Evolutionary conservation across 2,888 invertebrate genomes (phyloP).

Genomic region (Pseudococcus jackbeardsleyi): DNA sequence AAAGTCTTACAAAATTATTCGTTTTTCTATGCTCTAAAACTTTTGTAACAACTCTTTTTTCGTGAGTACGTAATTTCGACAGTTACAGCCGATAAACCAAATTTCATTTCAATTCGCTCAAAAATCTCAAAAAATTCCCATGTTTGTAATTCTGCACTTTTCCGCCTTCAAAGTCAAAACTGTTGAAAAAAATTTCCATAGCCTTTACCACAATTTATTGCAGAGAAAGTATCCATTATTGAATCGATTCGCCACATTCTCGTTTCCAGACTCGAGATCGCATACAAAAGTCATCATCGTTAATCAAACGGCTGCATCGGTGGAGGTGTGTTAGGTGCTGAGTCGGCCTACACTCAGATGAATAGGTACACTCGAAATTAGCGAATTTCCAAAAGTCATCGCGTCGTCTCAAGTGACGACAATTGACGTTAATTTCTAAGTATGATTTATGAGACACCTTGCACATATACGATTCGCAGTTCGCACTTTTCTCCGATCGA

Average conservation of each 20-base stretch:
- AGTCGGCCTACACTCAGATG: neutral
- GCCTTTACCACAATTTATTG: neutral
- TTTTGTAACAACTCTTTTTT: too few relatives aligned
- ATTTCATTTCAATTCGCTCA: too few relatives aligned
- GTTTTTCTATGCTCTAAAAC: too few relatives aligned
- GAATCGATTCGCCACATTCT: slow-evolving; percentile 1
- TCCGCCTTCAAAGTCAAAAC: too few relatives aligned
- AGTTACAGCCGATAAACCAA: too few relatives aligned
- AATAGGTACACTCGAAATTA: neutral
- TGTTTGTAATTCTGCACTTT: too few relatives aligned
- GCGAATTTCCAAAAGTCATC: slow-evolving; percentile 21
- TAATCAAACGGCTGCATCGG: neutral
- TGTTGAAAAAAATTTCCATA: neutral
- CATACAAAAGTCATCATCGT: slow-evolving; percentile 43
- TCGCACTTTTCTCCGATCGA: neutral
- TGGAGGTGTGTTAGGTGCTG: neutral
- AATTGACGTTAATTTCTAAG: slow-evolving; percentile 10
- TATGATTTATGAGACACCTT: slow-evolving; percentile 28
- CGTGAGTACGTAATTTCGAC: too few relatives aligned
- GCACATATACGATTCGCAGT: neutral
- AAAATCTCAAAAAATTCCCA: too few relatives aligned
- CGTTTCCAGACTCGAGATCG: neutral
- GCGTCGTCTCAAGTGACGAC: slow-evolving; percentile 4
- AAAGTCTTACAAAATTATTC: too few relatives aligned
- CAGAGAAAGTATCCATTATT: neutral